Base-by-base conservation (phyloP, 2,888 invertebrate genomes). In the Eulithis prunata region DNA sequence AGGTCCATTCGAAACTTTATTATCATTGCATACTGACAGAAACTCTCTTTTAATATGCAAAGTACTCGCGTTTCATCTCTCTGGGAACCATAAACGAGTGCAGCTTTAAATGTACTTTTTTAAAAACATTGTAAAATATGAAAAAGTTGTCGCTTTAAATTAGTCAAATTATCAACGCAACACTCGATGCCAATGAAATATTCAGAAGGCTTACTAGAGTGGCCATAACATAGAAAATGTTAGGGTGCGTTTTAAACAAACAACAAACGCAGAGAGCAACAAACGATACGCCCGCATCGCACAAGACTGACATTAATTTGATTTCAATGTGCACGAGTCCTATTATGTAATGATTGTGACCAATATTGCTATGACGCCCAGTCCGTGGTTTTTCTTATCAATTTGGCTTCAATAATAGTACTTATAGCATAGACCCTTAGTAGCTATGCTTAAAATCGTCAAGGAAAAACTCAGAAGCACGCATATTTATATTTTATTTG, bases 161-260 rank as follows among this genome's bases (percentile, higher is more conserved):
- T 75, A 72, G 63, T 63, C 69, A 74, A 76, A 77, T 75, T 71
- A 69, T 67, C 71, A 68, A 60, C 69, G 60, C 66, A 68, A 62
- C 57, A 60, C 52, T 59, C 58, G 64, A 67, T 67, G 69, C 63
- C 61, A 14, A 70, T 68, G 68, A 69, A 77, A 76, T 79, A 80
- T 77, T 75, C 77, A 75, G 72, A 77, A 75, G 65, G 74, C 71
- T 75, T 52, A 60, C 53, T 47, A 7, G 32, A 36, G 53, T 52
- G 63, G 53, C 63, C 46, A 64, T 28, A 12, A 21, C 10, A 47
- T n/a, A n/a, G 21, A 21, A 21, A 21, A 21, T 21, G 21, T 21
- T 21, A 21, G 21, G 21, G 21, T 21, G 21, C 21, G 21, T 21
- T 21, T 21, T 21, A 21, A 21, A 21, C 21, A 21, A 21, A 21